Evolutionary conservation across 1,140 invertebrate genomes (phyloP).

Genomic region (Uloborus diversus): DNA sequence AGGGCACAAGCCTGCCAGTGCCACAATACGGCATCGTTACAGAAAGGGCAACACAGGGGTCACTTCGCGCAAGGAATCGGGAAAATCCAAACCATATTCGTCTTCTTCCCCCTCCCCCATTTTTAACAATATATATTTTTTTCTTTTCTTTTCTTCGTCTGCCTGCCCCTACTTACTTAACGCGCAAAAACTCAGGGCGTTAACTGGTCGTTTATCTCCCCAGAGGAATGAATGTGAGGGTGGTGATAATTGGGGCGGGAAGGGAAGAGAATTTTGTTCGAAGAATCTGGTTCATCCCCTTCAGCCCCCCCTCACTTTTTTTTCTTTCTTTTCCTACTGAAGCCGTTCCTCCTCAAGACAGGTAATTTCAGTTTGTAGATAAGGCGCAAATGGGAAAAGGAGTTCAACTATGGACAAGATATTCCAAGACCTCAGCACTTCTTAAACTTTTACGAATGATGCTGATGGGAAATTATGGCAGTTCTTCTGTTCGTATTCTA

Average conservation of each 20-base stretch:
- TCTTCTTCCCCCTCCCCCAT: neutral
- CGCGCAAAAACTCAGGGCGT: slow-evolving; percentile 31
- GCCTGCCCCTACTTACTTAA: neutral
- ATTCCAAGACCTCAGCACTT: too few relatives aligned
- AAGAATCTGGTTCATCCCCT: neutral
- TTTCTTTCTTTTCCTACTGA: neutral
- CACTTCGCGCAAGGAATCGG: neutral
- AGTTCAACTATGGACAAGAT: neutral
- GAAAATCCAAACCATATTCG: neutral
- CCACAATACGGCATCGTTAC: slow-evolving; percentile 23
- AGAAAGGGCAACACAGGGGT: slow-evolving; percentile 6
- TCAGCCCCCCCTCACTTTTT: neutral
- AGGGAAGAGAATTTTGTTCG: slow-evolving; percentile 3
- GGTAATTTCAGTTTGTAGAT: slow-evolving; percentile 24
- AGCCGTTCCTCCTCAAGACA: neutral
- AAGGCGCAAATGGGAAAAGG: neutral
- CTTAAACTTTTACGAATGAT: neutral
- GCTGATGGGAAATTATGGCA: neutral
- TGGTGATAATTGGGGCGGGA: slow-evolving; percentile 42
- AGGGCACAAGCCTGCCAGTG: slow-evolving; percentile 7
- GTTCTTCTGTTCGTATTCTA: too few relatives aligned
- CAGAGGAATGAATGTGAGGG: slow-evolving; percentile 34
- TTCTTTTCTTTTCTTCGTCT: neutral
- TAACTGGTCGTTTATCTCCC: slow-evolving; percentile 50
- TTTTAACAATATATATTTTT: neutral